Conservation (phyloP, 2,888 invertebrate genomes). For the Drosophila mayaguana region DNA sequence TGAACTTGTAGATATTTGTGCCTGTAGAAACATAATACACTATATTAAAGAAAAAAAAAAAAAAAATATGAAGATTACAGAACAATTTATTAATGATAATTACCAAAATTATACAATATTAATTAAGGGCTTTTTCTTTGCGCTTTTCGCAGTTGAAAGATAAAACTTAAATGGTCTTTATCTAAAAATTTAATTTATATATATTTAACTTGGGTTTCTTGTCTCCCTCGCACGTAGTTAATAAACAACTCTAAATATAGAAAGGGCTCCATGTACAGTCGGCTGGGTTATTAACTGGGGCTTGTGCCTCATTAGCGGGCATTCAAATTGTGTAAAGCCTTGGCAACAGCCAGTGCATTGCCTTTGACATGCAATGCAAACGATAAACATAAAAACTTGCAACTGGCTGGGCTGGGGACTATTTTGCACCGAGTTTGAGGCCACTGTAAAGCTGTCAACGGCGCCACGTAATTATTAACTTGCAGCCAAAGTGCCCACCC, state of each 20-base stretch:
- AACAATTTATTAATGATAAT: too few species aligned
- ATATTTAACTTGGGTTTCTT: neutral
- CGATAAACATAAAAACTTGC: slow-evolving; percentile 35
- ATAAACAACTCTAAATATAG: neutral
- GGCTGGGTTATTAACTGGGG: neutral
- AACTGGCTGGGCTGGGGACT: slow-evolving; percentile 1
- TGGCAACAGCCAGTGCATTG: slow-evolving; percentile 14
- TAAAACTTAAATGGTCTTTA: too few species aligned
- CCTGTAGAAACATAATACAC: too few species aligned
- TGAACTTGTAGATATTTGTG: too few species aligned
- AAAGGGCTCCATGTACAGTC: neutral
- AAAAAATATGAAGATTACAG: too few species aligned
- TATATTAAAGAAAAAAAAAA: too few species aligned
- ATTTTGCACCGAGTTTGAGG: slow-evolving; percentile 7
- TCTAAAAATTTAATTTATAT: neutral
- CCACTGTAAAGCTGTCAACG: slow-evolving; percentile 62
- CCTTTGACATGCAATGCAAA: slow-evolving; percentile 62
- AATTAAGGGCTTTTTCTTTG: too few species aligned
- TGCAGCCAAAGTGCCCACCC: slow-evolving; percentile 33
- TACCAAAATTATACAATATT: too few species aligned
- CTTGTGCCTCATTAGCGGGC: slow-evolving; percentile 50
- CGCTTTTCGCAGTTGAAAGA: too few species aligned
- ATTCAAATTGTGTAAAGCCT: slow-evolving; percentile 44
- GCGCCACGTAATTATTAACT: slow-evolving; percentile 69
- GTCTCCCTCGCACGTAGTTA: neutral